Evolutionary conservation across 2,113 vertebrate genomes (phyloP).

Genomic region (Pheucticus melanocephalus): DNA sequence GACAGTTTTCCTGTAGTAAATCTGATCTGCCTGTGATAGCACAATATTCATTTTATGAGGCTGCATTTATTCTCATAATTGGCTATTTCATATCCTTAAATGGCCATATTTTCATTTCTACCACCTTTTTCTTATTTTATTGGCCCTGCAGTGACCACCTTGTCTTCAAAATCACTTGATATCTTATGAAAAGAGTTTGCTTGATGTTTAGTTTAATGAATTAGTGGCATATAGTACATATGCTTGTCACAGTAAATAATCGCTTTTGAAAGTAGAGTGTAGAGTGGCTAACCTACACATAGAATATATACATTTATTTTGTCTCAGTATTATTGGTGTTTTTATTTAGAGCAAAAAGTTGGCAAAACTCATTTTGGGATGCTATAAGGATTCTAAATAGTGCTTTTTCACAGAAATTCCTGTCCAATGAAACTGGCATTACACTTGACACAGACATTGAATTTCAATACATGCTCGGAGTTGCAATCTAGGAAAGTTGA

Average conservation of each 20-base stretch:
- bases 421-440: not conserved
- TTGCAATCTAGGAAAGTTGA: not conserved
- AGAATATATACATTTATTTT: not conserved
- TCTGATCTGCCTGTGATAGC: not conserved
- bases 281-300: not conserved
- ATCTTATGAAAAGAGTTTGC: constrained; percentile 57
- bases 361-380: not conserved
- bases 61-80: constrained; percentile 51
- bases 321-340: not conserved
- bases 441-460: not conserved
- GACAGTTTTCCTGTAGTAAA: not conserved
- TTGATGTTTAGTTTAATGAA: constrained; percentile 16
- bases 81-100: constrained; percentile 63
- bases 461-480: not conserved
- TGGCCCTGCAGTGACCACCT: constrained; percentile 33
- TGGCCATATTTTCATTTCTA: constrained; percentile 57
- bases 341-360: not conserved
- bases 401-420: not conserved
- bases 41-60: not conserved
- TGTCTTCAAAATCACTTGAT: constrained; percentile 57
- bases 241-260: not conserved
- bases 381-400: not conserved
- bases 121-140: constrained; percentile 23
- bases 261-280: not conserved
- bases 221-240: not conserved